A percentile compares a stretch with the other conserved stretches of the same genome.
phyloP scores from a whole-genome alignment of 2,113 vertebrate species.

The Pyrgilauda ruficollis region DNA sequence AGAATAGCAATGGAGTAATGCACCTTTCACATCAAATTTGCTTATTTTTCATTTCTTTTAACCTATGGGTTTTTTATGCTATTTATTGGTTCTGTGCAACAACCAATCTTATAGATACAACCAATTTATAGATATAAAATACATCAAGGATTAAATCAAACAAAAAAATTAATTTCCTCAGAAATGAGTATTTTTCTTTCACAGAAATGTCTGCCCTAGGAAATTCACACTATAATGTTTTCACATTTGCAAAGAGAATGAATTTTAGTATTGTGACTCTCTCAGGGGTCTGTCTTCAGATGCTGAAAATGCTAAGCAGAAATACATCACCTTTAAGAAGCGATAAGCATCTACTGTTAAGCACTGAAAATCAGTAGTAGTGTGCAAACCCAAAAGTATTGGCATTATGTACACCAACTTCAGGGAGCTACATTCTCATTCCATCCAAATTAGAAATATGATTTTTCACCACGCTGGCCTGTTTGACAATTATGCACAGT shows the following conservation, averaged over 20 bases:
- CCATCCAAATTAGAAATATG: background rate
- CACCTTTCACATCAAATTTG: background rate
- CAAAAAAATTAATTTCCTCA: background rate
- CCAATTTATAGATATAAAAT: background rate
- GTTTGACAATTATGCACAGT: background rate
- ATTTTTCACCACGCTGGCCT: background rate
- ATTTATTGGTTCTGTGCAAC: background rate
- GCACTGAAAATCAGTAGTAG: background rate
- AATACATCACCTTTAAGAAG: background rate
- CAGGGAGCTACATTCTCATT: background rate
- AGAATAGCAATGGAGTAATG: constrained; percentile 14
- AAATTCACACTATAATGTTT: background rate
- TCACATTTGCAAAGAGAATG: background rate
- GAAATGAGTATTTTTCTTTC: background rate
- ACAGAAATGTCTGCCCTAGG: background rate
- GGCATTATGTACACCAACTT: background rate
- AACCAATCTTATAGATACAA: background rate
- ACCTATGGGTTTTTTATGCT: background rate
- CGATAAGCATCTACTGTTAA: background rate
- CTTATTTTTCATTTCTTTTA: background rate
- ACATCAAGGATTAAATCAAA: background rate
- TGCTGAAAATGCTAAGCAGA: background rate
- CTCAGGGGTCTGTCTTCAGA: background rate
- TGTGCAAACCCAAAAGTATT: background rate
- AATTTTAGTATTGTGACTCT: background rate